Evolutionary conservation across 2,797 vertebrate species (phyloP).

Genomic region (Lagocephalus sceleratus): DNA sequence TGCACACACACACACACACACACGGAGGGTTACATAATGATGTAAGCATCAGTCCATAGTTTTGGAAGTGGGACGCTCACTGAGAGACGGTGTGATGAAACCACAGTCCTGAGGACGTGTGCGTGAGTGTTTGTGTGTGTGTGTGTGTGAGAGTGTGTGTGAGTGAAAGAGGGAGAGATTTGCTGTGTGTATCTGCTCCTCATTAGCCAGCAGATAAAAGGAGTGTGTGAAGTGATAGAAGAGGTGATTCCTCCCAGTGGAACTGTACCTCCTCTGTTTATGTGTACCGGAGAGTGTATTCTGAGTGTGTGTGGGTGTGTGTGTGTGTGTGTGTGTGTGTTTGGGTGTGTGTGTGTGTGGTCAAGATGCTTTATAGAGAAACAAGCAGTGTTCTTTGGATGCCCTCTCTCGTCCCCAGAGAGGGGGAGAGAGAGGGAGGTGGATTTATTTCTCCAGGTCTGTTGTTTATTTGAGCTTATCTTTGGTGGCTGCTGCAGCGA

Average conservation of each 20-base stretch:
- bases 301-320: conserved; percentile 23
- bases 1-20: conserved; percentile 11
- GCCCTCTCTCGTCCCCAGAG: conserved; percentile 53
- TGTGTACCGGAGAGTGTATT: conserved; percentile 8
- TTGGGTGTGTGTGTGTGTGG: conserved; percentile 30
- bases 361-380: conserved; percentile 63
- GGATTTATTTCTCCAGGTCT: conserved; percentile 67
- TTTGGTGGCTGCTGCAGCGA: conserved; percentile 35
- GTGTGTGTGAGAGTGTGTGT: conserved; percentile 20
- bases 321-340: conserved; percentile 20
- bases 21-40: conserved; percentile 55
- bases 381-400: conserved; percentile 55
- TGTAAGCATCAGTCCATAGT: conserved; percentile 63
- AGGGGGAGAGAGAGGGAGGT: conserved; percentile 30
- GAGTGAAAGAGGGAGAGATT: not conserved
- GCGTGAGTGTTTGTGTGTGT: conserved; percentile 10
- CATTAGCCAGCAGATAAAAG: conserved; percentile 78
- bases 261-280: conserved; percentile 46
- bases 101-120: conserved; percentile 50
- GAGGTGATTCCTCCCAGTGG: conserved; percentile 71
- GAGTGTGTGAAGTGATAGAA: conserved; percentile 59
- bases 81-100: conserved; percentile 67
- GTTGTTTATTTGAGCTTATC: conserved; percentile 71
- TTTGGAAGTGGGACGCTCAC: conserved; percentile 68
- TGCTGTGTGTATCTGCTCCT: conserved; percentile 54